A percentile compares a stretch with the other conserved stretches of the same genome.
Evolutionary conservation across 2,113 vertebrate species (phyloP).

Genomic region (Pedionomus torquatus): DNA sequence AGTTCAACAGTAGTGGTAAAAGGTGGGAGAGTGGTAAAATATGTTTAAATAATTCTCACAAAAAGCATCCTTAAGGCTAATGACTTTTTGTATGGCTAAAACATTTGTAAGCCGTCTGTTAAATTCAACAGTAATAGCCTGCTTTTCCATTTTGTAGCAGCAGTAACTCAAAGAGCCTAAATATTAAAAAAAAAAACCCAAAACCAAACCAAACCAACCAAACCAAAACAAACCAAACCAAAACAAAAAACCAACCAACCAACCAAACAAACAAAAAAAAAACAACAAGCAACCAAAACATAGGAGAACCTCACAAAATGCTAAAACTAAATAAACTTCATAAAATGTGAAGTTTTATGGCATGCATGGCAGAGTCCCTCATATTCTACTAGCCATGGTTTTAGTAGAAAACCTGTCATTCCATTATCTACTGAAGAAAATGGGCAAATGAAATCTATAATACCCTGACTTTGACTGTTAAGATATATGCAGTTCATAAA

Average conservation of each 20-base stretch:
- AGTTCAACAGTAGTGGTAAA: neutral
- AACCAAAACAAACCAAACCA: no score
- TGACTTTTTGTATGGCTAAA: slow-evolving; percentile 16
- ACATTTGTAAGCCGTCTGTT: slow-evolving; percentile 51
- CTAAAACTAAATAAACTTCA: neutral
- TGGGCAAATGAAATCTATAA: neutral
- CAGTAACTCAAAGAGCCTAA: neutral
- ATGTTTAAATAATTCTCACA: slow-evolving; percentile 22
- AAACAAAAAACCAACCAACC: no score
- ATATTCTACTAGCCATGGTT: neutral
- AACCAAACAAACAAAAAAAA: no score
- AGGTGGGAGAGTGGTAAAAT: neutral
- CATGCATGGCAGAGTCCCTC: neutral
- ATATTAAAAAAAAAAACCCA: no score
- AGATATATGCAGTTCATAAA: neutral
- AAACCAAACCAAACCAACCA: no score
- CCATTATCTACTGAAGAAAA: neutral
- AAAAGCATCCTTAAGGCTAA: slow-evolving; percentile 26
- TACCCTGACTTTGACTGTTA: neutral
- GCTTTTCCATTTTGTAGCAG: neutral
- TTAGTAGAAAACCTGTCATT: neutral
- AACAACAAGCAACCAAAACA: no score
- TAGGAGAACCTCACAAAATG: neutral
- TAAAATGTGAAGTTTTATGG: neutral
- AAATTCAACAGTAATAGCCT: neutral